Percentiles rank a stretch among this genome's conserved stretches.
phyloP scores from a whole-genome alignment of 2,113 vertebrate species.

The Tiliqua scincoides region DNA sequence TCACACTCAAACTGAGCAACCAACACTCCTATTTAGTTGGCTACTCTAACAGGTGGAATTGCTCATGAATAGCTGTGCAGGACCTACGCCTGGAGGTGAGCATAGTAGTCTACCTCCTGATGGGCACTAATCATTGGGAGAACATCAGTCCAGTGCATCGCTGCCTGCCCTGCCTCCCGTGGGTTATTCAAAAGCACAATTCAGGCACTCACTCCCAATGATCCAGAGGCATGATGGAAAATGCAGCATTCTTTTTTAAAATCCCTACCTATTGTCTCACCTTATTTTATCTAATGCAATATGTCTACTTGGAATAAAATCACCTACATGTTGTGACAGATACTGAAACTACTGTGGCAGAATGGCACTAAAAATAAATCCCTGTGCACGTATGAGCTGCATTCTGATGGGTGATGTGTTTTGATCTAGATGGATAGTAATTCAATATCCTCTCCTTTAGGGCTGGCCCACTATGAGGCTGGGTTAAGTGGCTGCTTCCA shows the following conservation, averaged over 20 bases:
- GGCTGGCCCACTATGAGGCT: too few relatives aligned
- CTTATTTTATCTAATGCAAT: not conserved
- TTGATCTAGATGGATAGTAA: too few relatives aligned
- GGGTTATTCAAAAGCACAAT: not conserved
- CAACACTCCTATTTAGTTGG: not conserved
- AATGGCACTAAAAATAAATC: too few relatives aligned
- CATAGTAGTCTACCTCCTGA: not conserved
- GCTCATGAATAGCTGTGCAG: not conserved
- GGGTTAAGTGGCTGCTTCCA: too few relatives aligned
- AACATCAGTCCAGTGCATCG: not conserved
- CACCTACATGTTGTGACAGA: constrained; percentile 77
- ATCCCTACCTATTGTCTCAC: constrained; percentile 29
- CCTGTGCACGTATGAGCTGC: too few relatives aligned
- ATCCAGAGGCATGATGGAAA: too few relatives aligned
- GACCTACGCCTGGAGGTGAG: not conserved
- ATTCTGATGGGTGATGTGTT: too few relatives aligned
- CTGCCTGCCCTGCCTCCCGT: not conserved
- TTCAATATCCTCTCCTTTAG: too few relatives aligned
- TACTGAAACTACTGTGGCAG: constrained; percentile 48
- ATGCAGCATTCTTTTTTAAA: not conserved
- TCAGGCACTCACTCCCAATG: too few relatives aligned
- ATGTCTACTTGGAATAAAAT: too few relatives aligned
- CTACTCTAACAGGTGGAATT: not conserved
- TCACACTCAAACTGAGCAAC: not conserved
- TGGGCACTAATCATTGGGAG: not conserved